Evolutionary conservation across 2,113 vertebrate genomes (phyloP), one percentile per base, ranked within the genome.

Genomic region (Syngnathus typhle): DNA sequence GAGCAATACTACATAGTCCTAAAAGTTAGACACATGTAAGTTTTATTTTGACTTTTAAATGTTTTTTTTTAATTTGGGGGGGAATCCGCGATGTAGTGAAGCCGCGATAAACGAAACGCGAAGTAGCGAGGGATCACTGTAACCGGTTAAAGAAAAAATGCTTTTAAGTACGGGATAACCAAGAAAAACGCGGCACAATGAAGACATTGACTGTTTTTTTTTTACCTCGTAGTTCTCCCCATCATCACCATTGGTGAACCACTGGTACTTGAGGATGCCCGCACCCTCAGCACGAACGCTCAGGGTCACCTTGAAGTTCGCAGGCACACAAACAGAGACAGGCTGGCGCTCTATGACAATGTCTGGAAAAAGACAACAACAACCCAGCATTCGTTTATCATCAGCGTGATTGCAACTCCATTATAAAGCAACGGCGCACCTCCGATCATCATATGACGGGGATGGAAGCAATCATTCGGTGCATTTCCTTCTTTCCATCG

Each of bases 321-420:
- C 78, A 0, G 93, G 94, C 12, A 95, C 90, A 4, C 91, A 91
- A 54, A 83, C 83, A 0, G 87, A 91, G 2, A 88, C 67, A 0
- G 94, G 94, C 75, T 91, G 93, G 72, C 89, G 84, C 0, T 91
- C 92, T 68, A 95, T 92, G 43, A 75, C 44, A 36, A 94, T 81
- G 39, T 91, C 93, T 95, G 85, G 67, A 68, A 77, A 65, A 71
- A 74, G 71, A 41, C 43, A 46, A n/a, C 43, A 46, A n/a, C 7
- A 6, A 0, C 58, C 1, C 56, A 65, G 39, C 6, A 41, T 0
- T 68, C 49, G 69, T 60, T 37, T 18, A 58, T 38, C 4, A 59
- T 7, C 71, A 54, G 11, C 8, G n/a, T 49, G 37, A 11, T 2
- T 41, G 51, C 15, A 71, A 63, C 39, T 11, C 38, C 36, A 1